These are phyloP conservation scores for Hirtodrosophila alboralis DNA, from an alignment of 2,888 invertebrate species.

Conservation along the genomic window DNA sequence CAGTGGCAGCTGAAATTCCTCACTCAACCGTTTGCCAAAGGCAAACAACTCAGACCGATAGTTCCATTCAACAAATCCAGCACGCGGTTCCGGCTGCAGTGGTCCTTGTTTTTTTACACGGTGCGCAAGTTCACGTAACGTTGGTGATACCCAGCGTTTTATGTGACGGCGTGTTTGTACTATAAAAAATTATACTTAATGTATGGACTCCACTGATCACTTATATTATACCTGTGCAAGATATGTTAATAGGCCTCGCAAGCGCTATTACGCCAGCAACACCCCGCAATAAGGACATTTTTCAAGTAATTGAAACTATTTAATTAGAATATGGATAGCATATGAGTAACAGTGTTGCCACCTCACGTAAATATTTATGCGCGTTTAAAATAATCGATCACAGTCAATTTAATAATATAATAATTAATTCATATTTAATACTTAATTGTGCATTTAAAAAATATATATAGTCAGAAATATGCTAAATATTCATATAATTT, in stretches of 20 bases:
- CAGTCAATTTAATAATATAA: too few species aligned
- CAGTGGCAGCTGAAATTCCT: constrained; percentile 90
- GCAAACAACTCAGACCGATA: constrained; percentile 94
- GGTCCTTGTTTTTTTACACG: constrained; percentile 87
- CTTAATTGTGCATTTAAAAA: too few species aligned
- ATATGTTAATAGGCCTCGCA: constrained; percentile 21
- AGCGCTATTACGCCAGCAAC: constrained; percentile 25
- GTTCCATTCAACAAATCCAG: constrained; percentile 93
- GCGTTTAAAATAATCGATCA: constrained; percentile 15
- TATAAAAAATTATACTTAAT: constrained; percentile 26
- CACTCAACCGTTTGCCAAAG: constrained; percentile 93
- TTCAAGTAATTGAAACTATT: constrained; percentile 16
- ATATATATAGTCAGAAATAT: too few species aligned
- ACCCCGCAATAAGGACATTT: constrained; percentile 63
- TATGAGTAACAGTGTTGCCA: constrained; percentile 38
- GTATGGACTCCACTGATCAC: constrained; percentile 6
- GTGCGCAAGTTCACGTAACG: constrained; percentile 86
- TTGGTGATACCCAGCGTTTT: constrained; percentile 89
- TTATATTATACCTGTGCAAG: constrained; percentile 32
- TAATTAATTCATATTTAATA: background rate
- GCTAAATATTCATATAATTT: too few species aligned
- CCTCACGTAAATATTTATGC: background rate
- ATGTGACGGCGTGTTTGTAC: constrained; percentile 67
- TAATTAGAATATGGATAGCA: constrained; percentile 9
- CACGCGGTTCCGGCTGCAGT: constrained; percentile 85